Evolutionary conservation across 1,140 invertebrate species (phyloP).

Genomic region (Anthonomus grandis): DNA sequence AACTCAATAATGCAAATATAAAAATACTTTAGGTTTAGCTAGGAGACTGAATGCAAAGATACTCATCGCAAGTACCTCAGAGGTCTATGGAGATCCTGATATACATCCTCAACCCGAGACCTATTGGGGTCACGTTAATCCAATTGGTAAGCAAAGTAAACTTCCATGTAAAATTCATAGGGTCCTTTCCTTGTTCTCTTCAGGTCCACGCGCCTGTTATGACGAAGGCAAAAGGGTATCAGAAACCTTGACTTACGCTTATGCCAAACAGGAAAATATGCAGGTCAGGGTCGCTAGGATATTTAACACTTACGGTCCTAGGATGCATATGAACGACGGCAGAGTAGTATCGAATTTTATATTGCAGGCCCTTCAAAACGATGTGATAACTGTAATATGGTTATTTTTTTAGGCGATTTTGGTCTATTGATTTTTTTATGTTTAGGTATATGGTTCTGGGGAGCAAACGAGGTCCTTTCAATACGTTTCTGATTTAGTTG

Average conservation of each 20-base stretch:
- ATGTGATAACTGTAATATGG: constrained; percentile 80
- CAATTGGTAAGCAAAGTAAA: constrained; percentile 71
- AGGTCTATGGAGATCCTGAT: constrained; percentile 98
- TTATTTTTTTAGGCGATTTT: constrained; percentile 6
- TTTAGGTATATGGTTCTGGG: constrained; percentile 89
- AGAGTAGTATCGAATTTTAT: constrained; percentile 99
- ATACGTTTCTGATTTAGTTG: constrained; percentile 95
- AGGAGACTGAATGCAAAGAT: constrained; percentile 92
- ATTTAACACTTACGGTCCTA: constrained; percentile 99
- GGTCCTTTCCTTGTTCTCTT: constrained; percentile 31
- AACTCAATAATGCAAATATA: not conserved
- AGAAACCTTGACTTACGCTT: constrained; percentile 95
- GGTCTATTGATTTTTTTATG: not conserved
- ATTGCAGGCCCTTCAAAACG: constrained; percentile 90
- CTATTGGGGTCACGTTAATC: constrained; percentile 99
- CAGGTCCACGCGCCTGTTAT: constrained; percentile 92
- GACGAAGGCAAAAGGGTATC: constrained; percentile 98
- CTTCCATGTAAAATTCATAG: not conserved
- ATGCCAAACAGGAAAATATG: constrained; percentile 94
- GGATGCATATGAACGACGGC: constrained; percentile 99
- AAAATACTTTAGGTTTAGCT: constrained; percentile 58
- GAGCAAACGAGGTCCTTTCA: constrained; percentile 97
- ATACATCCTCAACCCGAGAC: constrained; percentile 93
- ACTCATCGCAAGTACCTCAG: constrained; percentile 95
- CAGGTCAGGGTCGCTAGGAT: constrained; percentile 94